These are phyloP conservation scores for Pseudomyrmex concolor DNA, from an alignment of 1,140 invertebrate genomes.

Conservation along the genomic window DNA sequence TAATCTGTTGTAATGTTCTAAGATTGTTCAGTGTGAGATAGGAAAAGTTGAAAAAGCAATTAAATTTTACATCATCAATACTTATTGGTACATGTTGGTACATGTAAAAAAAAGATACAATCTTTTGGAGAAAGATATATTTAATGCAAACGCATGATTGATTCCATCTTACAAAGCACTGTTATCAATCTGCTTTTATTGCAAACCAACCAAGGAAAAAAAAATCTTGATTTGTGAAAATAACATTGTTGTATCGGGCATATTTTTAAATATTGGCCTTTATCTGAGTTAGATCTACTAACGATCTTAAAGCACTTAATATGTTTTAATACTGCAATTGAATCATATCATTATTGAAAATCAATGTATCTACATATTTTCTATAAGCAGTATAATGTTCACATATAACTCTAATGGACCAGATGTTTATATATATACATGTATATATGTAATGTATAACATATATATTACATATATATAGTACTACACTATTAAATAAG, in stretches of 20 bases:
- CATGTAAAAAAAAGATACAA: neutral
- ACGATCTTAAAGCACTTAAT: slow-evolving; percentile 59
- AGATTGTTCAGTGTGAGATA: too few species aligned
- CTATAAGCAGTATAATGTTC: slow-evolving; percentile 84
- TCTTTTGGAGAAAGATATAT: neutral
- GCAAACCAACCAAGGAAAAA: neutral
- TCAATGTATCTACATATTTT: slow-evolving; percentile 84
- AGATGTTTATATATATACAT: slow-evolving; percentile 82
- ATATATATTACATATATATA: too few species aligned
- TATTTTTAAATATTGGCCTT: slow-evolving; percentile 48
- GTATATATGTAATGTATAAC: too few species aligned
- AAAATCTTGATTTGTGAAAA: slow-evolving; percentile 18
- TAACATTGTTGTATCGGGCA: neutral
- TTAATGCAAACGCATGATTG: neutral
- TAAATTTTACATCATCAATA: neutral
- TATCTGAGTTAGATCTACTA: slow-evolving; percentile 72
- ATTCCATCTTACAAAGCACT: neutral
- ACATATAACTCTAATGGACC: slow-evolving; percentile 82
- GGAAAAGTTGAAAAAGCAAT: neutral
- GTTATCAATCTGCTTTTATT: neutral
- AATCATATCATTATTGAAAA: slow-evolving; percentile 83
- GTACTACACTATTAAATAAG: slow-evolving; percentile 79
- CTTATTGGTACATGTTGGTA: too few species aligned
- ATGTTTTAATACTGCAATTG: slow-evolving; percentile 76
- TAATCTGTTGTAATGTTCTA: too few species aligned